Base-by-base conservation (phyloP, 1,140 invertebrate genomes). In the Drosophila ercepeae region DNA sequence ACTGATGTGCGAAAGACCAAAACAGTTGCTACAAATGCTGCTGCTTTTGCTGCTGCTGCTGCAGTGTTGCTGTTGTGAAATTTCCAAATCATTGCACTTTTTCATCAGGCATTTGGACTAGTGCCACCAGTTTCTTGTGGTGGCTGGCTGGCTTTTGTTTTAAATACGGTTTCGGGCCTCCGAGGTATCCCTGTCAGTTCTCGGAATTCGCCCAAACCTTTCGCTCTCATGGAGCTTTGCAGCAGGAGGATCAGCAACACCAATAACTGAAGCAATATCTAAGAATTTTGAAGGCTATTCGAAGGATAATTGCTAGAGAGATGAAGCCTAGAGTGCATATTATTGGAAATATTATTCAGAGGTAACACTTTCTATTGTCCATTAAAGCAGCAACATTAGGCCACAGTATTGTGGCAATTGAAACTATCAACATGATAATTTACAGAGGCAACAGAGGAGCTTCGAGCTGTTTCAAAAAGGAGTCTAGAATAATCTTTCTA, bases 1-100 rank as follows among this genome's bases (percentile, higher is more conserved):
- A 90, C 89, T 90, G 89, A 90, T 90, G 89, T 90, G 89, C 79
- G 89, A 90, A 90, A 77, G 82, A 81, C 82, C 82, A 88, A 86
- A 86, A 86, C 82, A 88, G 75, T 84, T 84, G 79, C 68, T 65
- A 73, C 81, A 86, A 49, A 58, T 36, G 42, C 50, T 54, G 54
- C 19, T 52, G 46, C 54, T 60, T 29, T 16, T 61, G 53, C 18
- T 48, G 41, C 16, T 55, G 67, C 27, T 65, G 70, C 53, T 45
- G 48, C 27, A 25, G 52, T 58, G 49, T 58, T 78, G 76, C 69
- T 88, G 75, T 83, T 75, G 76, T 89, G 81, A 86, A 90, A 84
- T 90, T 90, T 90, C 89, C 89, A 89, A 88, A 90, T 90, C 89
- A 83, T 77, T 90, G 89, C 83, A 75, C 83, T 76, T 79, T 78